Base-by-base conservation (phyloP, 23 tunicate genomes). In the Corella eumyota region DNA sequence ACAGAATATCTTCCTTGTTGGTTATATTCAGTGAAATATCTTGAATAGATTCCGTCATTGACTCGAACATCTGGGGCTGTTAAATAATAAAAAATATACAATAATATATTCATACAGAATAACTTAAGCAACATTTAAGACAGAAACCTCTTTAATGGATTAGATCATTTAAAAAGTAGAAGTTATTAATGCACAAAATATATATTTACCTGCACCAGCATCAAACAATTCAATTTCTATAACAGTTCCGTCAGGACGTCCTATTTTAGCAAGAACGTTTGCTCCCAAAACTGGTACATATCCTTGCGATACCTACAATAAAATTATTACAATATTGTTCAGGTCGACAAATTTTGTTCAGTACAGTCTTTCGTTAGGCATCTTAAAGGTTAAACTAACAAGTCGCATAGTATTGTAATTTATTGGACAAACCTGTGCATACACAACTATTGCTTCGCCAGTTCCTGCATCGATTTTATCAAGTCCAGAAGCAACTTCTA, bases 41-140 rank as follows among this genome's bases (percentile, higher is more conserved):
- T 50, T 15, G 95, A 86, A 34, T 86, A 86, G 5, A 86, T 60
- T 3, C 95, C 95, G 65, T 86, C 95, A 37, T 71, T 66, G 59
- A 61, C 64, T 15, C 86, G 73, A 0, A 77, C 80, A 59, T 86
- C 95, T 30, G 95, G 95, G 45, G 85, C 95, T 86, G 66, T 58
- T 19, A 38, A 33, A 36, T 4, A 6, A 31, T 38, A 5, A 65
- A 48, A 40, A 31, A 2, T n/a, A n/a, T n/a, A n/a, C n/a, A n/a
- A n/a, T 11, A 23, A 13, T 23, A 11, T 53, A n/a, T 7, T 11
- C 9, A 53, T 11, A n/a, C 24, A n/a, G 13, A 6, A 4, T 19
- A 30, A 6, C 5, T 7, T 58, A 29, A 29, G 5, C 9, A 6
- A 26, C 5, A 9, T 15, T 22, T 31, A 6, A 6, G 36, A 25